A percentile compares a stretch with the other conserved stretches of the same genome.
These are phyloP conservation scores for Thaumatotibia leucotreta DNA, from an alignment of 1,140 invertebrate species.

Conservation along the genomic window DNA sequence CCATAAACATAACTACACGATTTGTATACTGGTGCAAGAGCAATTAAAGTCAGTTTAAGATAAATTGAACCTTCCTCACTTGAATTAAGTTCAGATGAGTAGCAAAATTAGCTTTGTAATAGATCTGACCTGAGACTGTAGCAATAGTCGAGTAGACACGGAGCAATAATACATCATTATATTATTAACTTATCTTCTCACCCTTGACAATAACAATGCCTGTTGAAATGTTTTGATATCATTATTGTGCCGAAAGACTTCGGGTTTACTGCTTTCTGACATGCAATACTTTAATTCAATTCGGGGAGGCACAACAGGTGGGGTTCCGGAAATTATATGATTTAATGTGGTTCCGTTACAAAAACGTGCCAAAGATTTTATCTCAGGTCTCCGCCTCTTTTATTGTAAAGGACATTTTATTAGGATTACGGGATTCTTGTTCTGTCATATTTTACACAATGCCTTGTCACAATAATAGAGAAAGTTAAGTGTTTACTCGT, in stretches of 20 bases:
- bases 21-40: slow-evolving; percentile 33
- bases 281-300: slow-evolving; percentile 71
- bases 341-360: slow-evolving; percentile 40
- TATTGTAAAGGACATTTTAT: not conserved
- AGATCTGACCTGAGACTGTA: slow-evolving; percentile 34
- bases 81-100: not conserved
- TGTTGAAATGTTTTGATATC: slow-evolving; percentile 69
- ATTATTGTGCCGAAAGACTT: slow-evolving; percentile 50
- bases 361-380: slow-evolving; percentile 61
- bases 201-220: slow-evolving; percentile 71
- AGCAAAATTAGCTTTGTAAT: slow-evolving; percentile 29
- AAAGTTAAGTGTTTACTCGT: not conserved
- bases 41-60: slow-evolving; percentile 7
- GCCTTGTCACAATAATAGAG: not conserved
- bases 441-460: not conserved
- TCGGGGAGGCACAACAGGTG: slow-evolving; percentile 59
- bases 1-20: slow-evolving; percentile 51
- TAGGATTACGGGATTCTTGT: not conserved
- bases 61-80: slow-evolving; percentile 27
- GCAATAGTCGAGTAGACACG: slow-evolving; percentile 46
- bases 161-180: slow-evolving; percentile 72
- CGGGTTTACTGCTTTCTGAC: slow-evolving; percentile 63
- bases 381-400: slow-evolving; percentile 31
- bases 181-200: slow-evolving; percentile 75
- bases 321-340: slow-evolving; percentile 50